A percentile compares a stretch with the other conserved stretches of the same genome.
Conservation (phyloP, 2,888 invertebrate genomes). For the Nasonia oneida region DNA sequence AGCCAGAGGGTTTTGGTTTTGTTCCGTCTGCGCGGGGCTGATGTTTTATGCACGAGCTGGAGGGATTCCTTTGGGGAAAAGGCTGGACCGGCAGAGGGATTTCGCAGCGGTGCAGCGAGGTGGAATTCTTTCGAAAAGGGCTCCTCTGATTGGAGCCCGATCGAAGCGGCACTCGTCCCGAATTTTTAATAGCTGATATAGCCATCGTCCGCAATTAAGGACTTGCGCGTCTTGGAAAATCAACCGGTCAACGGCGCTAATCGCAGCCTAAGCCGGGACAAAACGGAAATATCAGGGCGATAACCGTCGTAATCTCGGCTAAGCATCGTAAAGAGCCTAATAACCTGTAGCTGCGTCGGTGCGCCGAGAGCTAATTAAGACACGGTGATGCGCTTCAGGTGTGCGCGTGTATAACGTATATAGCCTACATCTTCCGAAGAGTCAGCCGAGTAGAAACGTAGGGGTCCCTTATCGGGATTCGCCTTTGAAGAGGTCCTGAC, state of each 20-base stretch:
- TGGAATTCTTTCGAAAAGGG: not conserved
- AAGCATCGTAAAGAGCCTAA: conserved; percentile 37
- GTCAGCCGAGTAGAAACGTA: not conserved
- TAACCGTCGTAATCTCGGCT: conserved; percentile 28
- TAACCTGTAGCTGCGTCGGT: not conserved
- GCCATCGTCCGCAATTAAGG: too few species aligned
- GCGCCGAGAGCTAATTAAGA: conserved; percentile 30
- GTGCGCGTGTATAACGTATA: not conserved
- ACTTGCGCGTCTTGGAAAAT: too few species aligned
- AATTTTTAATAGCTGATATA: not conserved
- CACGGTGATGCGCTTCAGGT: not conserved
- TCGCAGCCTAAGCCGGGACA: not conserved
- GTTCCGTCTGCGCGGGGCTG: conserved; percentile 8
- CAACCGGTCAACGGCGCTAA: not conserved
- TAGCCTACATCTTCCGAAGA: not conserved
- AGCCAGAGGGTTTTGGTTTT: not conserved
- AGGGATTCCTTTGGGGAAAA: not conserved
- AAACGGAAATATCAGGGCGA: conserved; percentile 17
- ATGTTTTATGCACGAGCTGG: not conserved
- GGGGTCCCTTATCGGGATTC: not conserved
- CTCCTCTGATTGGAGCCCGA: not conserved
- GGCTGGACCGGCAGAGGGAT: not conserved
- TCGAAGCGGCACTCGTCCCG: not conserved
- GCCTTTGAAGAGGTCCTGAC: not conserved
- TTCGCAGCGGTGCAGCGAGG: not conserved